Evolutionary conservation across 2,888 invertebrate genomes (phyloP).

Genomic region (Odontocolon sp.): DNA sequence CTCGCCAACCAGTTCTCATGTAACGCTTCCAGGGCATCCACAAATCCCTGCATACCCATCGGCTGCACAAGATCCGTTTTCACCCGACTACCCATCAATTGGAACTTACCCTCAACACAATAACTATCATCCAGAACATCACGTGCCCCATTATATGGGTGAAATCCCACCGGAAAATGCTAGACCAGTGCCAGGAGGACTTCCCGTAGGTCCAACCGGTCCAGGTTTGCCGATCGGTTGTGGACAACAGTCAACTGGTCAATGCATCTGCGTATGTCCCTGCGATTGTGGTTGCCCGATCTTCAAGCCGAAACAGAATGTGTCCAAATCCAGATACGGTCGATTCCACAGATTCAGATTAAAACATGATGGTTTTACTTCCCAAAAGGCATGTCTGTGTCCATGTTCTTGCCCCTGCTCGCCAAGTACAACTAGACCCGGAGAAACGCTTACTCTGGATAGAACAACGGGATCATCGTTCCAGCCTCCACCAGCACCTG

Average conservation of each 20-base stretch:
- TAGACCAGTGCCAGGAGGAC: not conserved
- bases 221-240: slow-evolving; percentile 42
- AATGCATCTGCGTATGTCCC: slow-evolving; percentile 38
- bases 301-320: too few species aligned
- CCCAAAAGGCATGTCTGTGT: slow-evolving; percentile 33
- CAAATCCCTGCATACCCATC: not conserved
- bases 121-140: too few species aligned
- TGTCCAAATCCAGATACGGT: too few species aligned
- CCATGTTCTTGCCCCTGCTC: slow-evolving; percentile 56
- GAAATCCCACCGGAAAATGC: too few species aligned
- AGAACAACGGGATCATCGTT: slow-evolving; percentile 5
- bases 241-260: slow-evolving; percentile 5
- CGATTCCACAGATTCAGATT: not conserved
- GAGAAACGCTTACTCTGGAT: too few species aligned
- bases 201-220: slow-evolving; percentile 23
- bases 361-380: too few species aligned
- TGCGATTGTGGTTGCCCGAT: slow-evolving; percentile 46
- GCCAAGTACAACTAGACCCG: not conserved
- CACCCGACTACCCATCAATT: not conserved
- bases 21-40: too few species aligned
- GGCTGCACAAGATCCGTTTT: not conserved
- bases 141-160: too few species aligned
- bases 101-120: too few species aligned
- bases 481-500: not conserved
- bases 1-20: not conserved